Evolutionary conservation across 1,140 invertebrate species (phyloP).

Genomic region (Octopus sinensis): DNA sequence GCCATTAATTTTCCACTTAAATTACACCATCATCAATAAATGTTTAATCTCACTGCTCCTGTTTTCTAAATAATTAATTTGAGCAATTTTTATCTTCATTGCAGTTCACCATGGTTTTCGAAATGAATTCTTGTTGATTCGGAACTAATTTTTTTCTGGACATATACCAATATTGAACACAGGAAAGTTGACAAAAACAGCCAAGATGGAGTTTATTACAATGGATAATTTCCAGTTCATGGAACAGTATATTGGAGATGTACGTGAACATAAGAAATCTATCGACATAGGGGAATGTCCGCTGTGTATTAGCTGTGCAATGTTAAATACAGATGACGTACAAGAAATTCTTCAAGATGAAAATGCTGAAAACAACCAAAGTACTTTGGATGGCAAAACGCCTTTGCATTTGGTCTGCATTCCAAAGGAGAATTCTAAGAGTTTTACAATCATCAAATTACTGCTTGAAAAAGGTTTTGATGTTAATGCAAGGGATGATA

Average conservation of each 20-base stretch:
- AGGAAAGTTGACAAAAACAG: too few relatives aligned
- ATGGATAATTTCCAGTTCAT: slow-evolving; percentile 8
- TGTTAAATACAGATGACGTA: slow-evolving; percentile 33
- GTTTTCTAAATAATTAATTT: too few relatives aligned
- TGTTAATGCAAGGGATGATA: slow-evolving; percentile 83
- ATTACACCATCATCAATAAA: too few relatives aligned
- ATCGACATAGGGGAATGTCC: slow-evolving; percentile 11
- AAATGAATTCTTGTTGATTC: too few relatives aligned
- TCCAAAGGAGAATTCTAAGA: slow-evolving; percentile 28
- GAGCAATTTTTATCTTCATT: too few relatives aligned
- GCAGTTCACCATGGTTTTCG: too few relatives aligned
- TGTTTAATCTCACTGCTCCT: too few relatives aligned
- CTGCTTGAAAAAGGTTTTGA: slow-evolving; percentile 65
- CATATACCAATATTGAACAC: too few relatives aligned
- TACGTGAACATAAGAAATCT: background rate
- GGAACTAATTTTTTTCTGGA: too few relatives aligned
- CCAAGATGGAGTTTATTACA: slow-evolving; percentile 3
- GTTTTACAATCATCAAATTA: slow-evolving; percentile 30
- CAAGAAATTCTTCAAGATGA: slow-evolving; percentile 30
- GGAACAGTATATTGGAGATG: background rate
- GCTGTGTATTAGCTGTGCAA: slow-evolving; percentile 38
- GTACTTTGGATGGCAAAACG: slow-evolving; percentile 43
- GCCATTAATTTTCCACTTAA: too few relatives aligned
- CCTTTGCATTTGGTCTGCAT: slow-evolving; percentile 43
- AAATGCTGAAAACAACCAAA: slow-evolving; percentile 36